Conservation (phyloP, 2,113 vertebrate genomes). For the Sciurus niger region DNA sequence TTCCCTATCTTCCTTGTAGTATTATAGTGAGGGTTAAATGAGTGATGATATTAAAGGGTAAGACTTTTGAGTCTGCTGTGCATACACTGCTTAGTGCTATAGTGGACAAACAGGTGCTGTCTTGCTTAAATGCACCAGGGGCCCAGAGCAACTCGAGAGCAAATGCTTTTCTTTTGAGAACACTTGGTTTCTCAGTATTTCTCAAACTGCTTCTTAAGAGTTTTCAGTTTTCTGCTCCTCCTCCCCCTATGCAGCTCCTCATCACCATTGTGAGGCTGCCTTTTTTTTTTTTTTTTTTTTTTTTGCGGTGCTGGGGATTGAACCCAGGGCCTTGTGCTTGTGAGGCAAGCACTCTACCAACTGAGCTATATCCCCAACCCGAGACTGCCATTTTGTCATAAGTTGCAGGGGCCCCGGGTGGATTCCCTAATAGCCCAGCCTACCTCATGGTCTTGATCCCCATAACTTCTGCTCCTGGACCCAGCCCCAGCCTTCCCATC, state of each 20-base stretch:
- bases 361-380: too few species aligned
- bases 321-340: too few species aligned
- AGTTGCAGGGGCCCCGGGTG: neutral
- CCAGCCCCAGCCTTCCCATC: neutral
- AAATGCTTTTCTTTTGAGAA: neutral
- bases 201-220: neutral
- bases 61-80: neutral
- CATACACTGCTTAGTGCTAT: neutral
- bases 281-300: neutral
- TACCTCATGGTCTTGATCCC: neutral
- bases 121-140: neutral
- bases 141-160: neutral
- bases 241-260: neutral
- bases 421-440: neutral
- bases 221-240: neutral
- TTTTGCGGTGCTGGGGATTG: too few species aligned
- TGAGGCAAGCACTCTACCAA: too few species aligned
- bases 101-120: neutral
- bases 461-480: neutral
- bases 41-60: neutral
- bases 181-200: neutral
- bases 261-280: neutral
- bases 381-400: neutral
- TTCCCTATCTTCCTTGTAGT: neutral
- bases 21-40: neutral